Percentiles rank a stretch among this genome's conserved stretches.
These are phyloP conservation scores for Brachymystax lenok DNA, from an alignment of 2,797 vertebrate species.

Conservation along the genomic window DNA sequence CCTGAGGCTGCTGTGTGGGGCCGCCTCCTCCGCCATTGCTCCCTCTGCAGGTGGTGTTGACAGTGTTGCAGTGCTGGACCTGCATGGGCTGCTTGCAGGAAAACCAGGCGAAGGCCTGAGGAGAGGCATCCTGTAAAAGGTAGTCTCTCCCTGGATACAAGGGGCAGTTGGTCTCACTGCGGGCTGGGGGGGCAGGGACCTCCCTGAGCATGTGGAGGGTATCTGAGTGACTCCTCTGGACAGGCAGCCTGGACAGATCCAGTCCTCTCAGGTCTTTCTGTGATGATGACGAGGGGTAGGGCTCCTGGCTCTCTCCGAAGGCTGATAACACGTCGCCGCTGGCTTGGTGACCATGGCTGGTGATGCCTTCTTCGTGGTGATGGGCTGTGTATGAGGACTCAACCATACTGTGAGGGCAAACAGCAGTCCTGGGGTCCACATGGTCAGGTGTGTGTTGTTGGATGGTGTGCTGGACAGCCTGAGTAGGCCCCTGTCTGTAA, in stretches of 20 bases:
- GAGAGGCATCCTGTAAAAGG: slow-evolving; percentile 24
- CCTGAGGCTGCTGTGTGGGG: slow-evolving; percentile 32
- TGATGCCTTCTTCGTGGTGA: background rate
- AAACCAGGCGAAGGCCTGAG: slow-evolving; percentile 22
- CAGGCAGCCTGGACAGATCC: slow-evolving; percentile 37
- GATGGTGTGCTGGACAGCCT: slow-evolving; percentile 47
- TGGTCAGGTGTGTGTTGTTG: slow-evolving; percentile 25
- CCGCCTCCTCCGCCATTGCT: no score
- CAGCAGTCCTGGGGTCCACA: background rate
- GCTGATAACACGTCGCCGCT: slow-evolving; percentile 31
- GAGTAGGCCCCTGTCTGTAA: slow-evolving; percentile 1
- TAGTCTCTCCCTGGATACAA: slow-evolving; percentile 24
- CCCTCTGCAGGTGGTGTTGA: slow-evolving; percentile 49
- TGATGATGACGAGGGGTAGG: slow-evolving; percentile 39
- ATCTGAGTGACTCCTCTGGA: slow-evolving; percentile 83
- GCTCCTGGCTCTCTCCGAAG: background rate
- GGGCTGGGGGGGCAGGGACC: slow-evolving; percentile 19
- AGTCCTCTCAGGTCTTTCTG: slow-evolving; percentile 43
- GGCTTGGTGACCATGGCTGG: slow-evolving; percentile 53
- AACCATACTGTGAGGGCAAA: slow-evolving; percentile 14
- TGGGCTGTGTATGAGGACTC: slow-evolving; percentile 22
- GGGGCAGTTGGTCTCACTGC: slow-evolving; percentile 46
- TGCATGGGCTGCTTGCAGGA: slow-evolving; percentile 67
- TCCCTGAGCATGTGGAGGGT: slow-evolving; percentile 61
- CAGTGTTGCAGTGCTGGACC: slow-evolving; percentile 58